These are phyloP conservation scores for Peribatodes rhomboidaria DNA, from an alignment of 2,888 invertebrate species.

Conservation along the genomic window DNA sequence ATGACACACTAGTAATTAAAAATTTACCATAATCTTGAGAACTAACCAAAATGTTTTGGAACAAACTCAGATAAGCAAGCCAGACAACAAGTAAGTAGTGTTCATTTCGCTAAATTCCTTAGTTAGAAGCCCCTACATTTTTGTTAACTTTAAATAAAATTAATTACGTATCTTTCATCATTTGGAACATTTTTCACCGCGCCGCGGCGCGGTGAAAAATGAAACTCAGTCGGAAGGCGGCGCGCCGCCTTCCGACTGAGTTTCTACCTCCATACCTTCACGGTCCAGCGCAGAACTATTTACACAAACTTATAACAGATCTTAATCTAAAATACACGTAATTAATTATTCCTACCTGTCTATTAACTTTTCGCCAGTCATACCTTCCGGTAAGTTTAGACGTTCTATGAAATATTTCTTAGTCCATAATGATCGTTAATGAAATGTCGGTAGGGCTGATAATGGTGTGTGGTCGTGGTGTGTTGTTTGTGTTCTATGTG, in stretches of 20 bases:
- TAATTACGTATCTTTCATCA: no score
- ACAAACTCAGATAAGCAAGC: no score
- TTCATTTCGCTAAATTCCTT: no score
- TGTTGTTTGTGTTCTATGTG: background rate
- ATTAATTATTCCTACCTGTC: conserved; percentile 31
- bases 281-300: conserved; percentile 18
- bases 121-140: no score
- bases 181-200: background rate
- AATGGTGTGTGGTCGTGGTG: conserved; percentile 6
- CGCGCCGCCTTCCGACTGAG: background rate
- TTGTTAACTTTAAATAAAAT: no score
- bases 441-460: background rate
- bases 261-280: conserved; percentile 15
- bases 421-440: conserved; percentile 4
- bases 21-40: conserved; percentile 2
- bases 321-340: conserved; percentile 31
- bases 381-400: conserved; percentile 7
- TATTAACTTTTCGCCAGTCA: conserved; percentile 34
- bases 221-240: conserved; percentile 1
- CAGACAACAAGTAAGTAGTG: no score
- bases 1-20: conserved; percentile 28
- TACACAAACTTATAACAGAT: conserved; percentile 33
- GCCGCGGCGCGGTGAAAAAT: no score
- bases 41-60: background rate
- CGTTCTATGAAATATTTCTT: background rate